Percentiles rank a stretch among this genome's conserved stretches.
phyloP scores from a whole-genome alignment of 2,888 invertebrate genomes.

The Orthosia cruda region DNA sequence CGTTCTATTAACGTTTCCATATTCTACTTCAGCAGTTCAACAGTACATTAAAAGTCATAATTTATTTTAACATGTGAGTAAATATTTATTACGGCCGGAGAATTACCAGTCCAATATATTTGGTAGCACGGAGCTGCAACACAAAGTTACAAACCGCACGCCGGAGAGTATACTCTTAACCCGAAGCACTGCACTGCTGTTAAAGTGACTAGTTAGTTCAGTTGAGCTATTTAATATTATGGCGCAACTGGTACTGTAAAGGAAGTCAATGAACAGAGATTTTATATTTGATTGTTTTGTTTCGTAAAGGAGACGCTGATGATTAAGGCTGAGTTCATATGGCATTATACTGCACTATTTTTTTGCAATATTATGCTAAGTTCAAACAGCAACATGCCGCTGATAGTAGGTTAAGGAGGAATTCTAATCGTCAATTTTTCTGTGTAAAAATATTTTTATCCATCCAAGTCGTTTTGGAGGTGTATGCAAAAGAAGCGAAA shows the following conservation, averaged over 20 bases:
- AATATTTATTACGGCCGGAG: constrained; percentile 1
- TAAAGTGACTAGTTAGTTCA: constrained; percentile 57
- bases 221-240: constrained; percentile 28
- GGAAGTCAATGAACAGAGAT: background rate
- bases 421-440: no score
- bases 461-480: no score
- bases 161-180: no score
- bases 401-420: no score
- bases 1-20: background rate
- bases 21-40: background rate
- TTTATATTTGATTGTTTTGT: constrained; percentile 10
- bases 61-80: background rate
- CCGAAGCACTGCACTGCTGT: no score
- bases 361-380: no score
- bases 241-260: no score
- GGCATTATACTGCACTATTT: no score
- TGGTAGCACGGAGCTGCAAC: constrained; percentile 18
- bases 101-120: constrained; percentile 20
- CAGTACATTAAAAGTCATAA: background rate
- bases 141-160: constrained; percentile 54
- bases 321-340: no score
- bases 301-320: background rate
- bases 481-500: no score
- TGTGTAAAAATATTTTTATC: no score
- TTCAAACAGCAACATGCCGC: no score